Evolutionary conservation across 2,888 invertebrate species (phyloP), one percentile per base, ranked within the genome.

Genomic region (Andrena haemorrhoa): DNA sequence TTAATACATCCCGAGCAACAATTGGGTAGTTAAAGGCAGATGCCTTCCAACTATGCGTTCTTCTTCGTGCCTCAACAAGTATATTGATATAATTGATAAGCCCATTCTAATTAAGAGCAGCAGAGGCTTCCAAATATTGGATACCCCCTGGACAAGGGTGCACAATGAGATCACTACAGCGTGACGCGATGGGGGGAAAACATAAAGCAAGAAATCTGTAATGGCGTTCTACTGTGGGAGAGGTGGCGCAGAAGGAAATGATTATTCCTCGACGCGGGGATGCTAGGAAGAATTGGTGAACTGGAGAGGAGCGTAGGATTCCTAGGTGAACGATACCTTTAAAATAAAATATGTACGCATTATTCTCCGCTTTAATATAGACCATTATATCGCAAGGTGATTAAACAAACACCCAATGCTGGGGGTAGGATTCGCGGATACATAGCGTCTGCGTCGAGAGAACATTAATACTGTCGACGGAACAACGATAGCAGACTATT

Each of bases 31-130:
- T n/a, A 29, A 49, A n/a, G 0, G 10, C 10, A 8, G 7, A 10
- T 61, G 20, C 20, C n/a, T 8, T n/a, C 0, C 12, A 58, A n/a
- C 4, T 72, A 60, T 73, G 76, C 58, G 63, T n/a, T 68, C 72
- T 60, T 29, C 71, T 86, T 86, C 75, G 82, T 81, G 83, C 87
- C 83, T 86, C 78, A 83, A 75, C 72, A 84, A 83, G 73, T 78
- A 58, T 85, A 90, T 89, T 86, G 77, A 88, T 79, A 33, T 69
- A 85, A 89, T 83, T 79, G 88, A 88, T 91, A 91, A 92, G 88
- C 81, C 85, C 66, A 74, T 82, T 92, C 92, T 92, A 92, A 93
- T 93, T 92, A 89, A 86, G 90, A 89, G 86, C 84, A 86, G 81
- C 78, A 74, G 49, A 65, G 84, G 87, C 86, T 90, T 87, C 86